Conservation (phyloP, 2,113 vertebrate genomes). For the Motacilla tschutschensis region DNA sequence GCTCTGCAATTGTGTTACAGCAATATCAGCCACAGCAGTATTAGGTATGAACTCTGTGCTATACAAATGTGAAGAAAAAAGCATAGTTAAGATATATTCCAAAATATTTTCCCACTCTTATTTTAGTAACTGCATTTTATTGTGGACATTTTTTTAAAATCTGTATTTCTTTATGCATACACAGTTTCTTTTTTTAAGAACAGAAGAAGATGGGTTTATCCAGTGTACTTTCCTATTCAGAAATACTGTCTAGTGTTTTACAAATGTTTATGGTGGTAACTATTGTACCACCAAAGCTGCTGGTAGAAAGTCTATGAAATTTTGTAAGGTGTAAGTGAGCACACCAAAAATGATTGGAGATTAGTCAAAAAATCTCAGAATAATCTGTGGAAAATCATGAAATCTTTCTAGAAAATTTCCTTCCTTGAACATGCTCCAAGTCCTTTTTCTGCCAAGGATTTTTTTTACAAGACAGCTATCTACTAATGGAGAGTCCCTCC, state of each 20-base stretch:
- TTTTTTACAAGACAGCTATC: constrained; percentile 16
- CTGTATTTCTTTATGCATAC: background rate
- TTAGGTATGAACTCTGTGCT: background rate
- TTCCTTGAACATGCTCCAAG: background rate
- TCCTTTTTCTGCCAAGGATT: constrained; percentile 2
- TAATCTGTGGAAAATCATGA: background rate
- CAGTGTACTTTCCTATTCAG: background rate
- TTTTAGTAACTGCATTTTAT: background rate
- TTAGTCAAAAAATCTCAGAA: background rate
- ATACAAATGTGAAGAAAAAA: background rate
- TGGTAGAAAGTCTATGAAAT: background rate
- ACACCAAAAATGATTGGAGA: background rate
- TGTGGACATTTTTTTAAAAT: background rate
- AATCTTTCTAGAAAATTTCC: background rate
- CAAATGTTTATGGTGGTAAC: background rate
- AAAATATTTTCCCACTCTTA: background rate
- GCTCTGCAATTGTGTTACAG: background rate
- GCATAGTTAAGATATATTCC: background rate
- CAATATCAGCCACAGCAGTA: background rate
- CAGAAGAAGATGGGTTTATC: background rate
- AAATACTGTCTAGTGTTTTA: background rate
- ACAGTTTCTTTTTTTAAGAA: background rate
- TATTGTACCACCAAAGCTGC: background rate
- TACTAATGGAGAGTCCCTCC: constrained; percentile 11
- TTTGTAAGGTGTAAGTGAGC: background rate